These are phyloP conservation scores for Boloria euphrosyne DNA, from an alignment of 2,888 invertebrate genomes.

Conservation along the genomic window DNA sequence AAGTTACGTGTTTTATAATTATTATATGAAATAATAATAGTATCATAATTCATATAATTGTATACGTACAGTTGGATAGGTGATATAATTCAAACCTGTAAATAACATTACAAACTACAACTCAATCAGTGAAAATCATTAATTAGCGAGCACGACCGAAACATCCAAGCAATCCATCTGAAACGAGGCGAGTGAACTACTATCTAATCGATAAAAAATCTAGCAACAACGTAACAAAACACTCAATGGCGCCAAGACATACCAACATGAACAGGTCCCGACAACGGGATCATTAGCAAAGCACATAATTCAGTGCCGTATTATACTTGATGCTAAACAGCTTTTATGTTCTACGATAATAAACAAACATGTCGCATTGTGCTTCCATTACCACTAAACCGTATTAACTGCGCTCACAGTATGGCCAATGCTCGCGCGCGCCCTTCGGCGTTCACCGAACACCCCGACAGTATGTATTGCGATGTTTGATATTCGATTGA, in stretches of 20 bases:
- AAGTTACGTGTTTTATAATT: too few species aligned
- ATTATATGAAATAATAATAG: too few species aligned
- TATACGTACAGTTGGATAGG: too few species aligned
- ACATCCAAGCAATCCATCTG: constrained; percentile 49
- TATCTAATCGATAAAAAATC: constrained; percentile 47
- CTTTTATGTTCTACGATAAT: constrained; percentile 34
- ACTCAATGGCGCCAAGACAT: constrained; percentile 44
- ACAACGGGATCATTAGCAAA: constrained; percentile 14
- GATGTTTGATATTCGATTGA: constrained; percentile 63
- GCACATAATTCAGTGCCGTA: neutral
- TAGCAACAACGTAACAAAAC: constrained; percentile 45
- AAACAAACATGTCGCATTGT: constrained; percentile 38
- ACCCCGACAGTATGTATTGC: constrained; percentile 44
- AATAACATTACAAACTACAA: constrained; percentile 43
- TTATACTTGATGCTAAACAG: constrained; percentile 30
- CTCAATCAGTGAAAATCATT: constrained; percentile 55
- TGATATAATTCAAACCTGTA: constrained; percentile 20
- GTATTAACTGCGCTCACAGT: constrained; percentile 13
- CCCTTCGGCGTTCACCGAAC: constrained; percentile 25
- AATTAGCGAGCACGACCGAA: constrained; percentile 54
- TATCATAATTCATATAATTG: too few species aligned
- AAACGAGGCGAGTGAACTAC: constrained; percentile 47
- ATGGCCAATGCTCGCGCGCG: neutral
- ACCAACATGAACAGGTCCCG: constrained; percentile 19
- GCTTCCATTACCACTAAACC: constrained; percentile 31